A percentile compares a stretch with the other conserved stretches of the same genome.
Conservation (phyloP, 1,140 invertebrate species). For the Hestina assimilis region DNA sequence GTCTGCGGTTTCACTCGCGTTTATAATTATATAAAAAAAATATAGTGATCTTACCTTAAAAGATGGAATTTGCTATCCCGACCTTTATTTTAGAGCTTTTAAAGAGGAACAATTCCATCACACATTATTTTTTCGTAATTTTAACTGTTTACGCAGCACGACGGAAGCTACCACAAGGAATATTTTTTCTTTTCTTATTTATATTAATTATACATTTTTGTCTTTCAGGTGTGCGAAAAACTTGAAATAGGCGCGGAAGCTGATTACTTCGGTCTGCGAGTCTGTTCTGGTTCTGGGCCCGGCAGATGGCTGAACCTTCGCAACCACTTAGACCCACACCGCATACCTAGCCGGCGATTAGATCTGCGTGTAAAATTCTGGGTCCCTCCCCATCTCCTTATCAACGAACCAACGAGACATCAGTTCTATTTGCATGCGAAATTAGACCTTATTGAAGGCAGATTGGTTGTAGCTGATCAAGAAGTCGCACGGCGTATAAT, state of each 20-base stretch:
- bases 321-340: conserved; percentile 87
- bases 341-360: conserved; percentile 79
- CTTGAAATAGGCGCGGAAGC: conserved; percentile 90
- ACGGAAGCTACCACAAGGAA: no score
- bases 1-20: no score
- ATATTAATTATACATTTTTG: background rate
- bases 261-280: conserved; percentile 90
- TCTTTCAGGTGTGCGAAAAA: conserved; percentile 87
- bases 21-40: no score
- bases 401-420: conserved; percentile 90
- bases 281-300: conserved; percentile 84
- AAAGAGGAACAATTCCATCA: no score
- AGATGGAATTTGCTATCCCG: no score
- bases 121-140: no score
- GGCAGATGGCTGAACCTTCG: conserved; percentile 91
- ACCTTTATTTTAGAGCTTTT: background rate
- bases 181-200: no score
- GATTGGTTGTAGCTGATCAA: conserved; percentile 83
- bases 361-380: conserved; percentile 90
- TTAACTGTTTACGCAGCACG: no score
- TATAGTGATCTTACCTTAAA: no score
- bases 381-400: conserved; percentile 91
- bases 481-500: conserved; percentile 84
- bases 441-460: conserved; percentile 85
- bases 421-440: conserved; percentile 91